Conservation (phyloP, 2,113 vertebrate species). For the Formicarius rufipectus region DNA sequence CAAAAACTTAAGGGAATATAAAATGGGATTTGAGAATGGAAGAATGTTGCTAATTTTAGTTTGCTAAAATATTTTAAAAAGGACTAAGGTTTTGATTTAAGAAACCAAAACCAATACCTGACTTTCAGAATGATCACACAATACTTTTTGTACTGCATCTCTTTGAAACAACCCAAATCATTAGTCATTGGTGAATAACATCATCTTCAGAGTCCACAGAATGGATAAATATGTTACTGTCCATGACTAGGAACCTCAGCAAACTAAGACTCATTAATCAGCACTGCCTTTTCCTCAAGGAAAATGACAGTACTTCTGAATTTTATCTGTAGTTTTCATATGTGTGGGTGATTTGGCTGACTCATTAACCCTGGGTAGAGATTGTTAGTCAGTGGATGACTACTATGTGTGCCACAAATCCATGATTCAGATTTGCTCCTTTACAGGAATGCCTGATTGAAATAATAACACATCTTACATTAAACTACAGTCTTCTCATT, state of each 20-base stretch:
- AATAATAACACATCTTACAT: background rate
- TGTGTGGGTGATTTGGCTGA: background rate
- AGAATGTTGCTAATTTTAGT: background rate
- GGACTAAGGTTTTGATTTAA: background rate
- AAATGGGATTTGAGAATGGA: background rate
- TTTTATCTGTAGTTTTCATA: background rate
- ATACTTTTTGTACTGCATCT: background rate
- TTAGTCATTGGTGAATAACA: background rate
- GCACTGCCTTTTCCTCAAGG: background rate
- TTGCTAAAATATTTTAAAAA: background rate
- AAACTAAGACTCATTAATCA: background rate
- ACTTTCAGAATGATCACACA: background rate
- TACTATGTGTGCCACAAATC: background rate
- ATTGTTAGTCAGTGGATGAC: slow-evolving; percentile 5
- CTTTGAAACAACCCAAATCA: background rate
- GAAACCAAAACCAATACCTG: background rate
- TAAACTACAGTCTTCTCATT: background rate
- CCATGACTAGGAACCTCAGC: background rate
- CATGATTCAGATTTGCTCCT: slow-evolving; percentile 17
- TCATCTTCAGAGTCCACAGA: background rate
- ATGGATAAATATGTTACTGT: background rate
- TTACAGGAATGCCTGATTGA: background rate
- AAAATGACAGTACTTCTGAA: slow-evolving; percentile 1
- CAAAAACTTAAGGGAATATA: background rate
- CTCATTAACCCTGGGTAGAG: background rate